Evolutionary conservation across 2,888 invertebrate species (phyloP).

Genomic region (Caenorhabditis sp.): DNA sequence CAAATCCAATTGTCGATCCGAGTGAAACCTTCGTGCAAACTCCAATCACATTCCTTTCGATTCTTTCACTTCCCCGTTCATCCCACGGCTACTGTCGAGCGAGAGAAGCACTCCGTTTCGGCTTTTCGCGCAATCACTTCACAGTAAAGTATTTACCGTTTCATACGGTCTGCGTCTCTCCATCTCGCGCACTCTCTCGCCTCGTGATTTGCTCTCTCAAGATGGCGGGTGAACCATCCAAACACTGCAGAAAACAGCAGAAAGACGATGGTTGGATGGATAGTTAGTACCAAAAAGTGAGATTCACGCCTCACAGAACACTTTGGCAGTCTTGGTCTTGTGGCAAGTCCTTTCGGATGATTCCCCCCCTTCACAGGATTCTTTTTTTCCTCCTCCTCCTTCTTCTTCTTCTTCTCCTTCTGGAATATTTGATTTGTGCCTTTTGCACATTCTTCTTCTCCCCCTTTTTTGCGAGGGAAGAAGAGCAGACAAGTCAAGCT

Average conservation of each 20-base stretch:
- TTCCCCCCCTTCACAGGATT: background rate
- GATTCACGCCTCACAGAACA: slow-evolving; percentile 33
- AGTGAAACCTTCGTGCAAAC: slow-evolving; percentile 28
- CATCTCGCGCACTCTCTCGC: slow-evolving; percentile 8
- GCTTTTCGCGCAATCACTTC: slow-evolving; percentile 10
- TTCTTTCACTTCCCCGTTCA: slow-evolving; percentile 26
- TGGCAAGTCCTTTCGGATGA: slow-evolving; percentile 23
- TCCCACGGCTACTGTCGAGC: background rate
- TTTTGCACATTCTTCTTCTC: slow-evolving; percentile 39
- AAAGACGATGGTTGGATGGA: background rate
- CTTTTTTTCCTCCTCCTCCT: slow-evolving; percentile 1
- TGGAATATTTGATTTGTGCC: slow-evolving; percentile 53
- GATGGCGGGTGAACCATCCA: slow-evolving; percentile 22
- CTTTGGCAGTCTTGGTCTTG: slow-evolving; percentile 20
- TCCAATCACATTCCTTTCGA: slow-evolving; percentile 23
- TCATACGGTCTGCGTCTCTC: slow-evolving; percentile 26
- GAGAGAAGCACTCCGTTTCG: background rate
- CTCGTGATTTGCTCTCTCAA: slow-evolving; percentile 12
- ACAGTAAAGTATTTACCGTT: slow-evolving; percentile 47
- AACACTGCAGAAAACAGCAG: background rate
- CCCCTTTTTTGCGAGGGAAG: slow-evolving; percentile 13
- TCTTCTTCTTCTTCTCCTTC: slow-evolving; percentile 16
- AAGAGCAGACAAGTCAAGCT: background rate
- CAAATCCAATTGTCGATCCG: slow-evolving; percentile 12
- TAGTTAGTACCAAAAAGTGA: slow-evolving; percentile 26